A percentile compares a stretch with the other conserved stretches of the same genome.
phyloP scores from a whole-genome alignment of 2,113 vertebrate species.

The Tylochromis polylepis region DNA sequence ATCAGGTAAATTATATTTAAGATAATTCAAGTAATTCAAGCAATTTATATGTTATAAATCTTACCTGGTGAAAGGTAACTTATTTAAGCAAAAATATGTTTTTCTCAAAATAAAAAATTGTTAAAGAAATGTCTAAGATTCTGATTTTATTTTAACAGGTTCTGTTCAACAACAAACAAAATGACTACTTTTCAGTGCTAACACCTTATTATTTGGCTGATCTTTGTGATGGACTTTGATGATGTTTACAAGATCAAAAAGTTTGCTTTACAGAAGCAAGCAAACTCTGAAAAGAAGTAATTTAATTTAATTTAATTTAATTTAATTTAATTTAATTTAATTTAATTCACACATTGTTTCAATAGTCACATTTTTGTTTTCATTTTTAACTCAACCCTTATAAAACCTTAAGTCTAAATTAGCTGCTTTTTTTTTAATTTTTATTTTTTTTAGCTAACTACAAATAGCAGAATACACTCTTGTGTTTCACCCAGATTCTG shows the following conservation, averaged over 20 bases:
- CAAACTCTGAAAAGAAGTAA: not conserved
- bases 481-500: too few species aligned
- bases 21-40: not conserved
- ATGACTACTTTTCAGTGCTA: not conserved
- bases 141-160: not conserved
- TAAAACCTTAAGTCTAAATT: not conserved
- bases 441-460: too few species aligned
- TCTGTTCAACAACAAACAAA: not conserved
- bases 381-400: not conserved
- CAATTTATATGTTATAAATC: not conserved
- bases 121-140: not conserved
- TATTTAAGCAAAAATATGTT: not conserved
- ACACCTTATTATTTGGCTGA: not conserved
- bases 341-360: not conserved
- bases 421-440: not conserved
- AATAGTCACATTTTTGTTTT: not conserved
- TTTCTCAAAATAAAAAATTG: not conserved
- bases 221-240: not conserved
- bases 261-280: not conserved
- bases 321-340: not conserved
- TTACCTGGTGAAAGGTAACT: accelerated
- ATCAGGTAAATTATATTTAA: not conserved
- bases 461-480: not conserved
- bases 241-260: not conserved
- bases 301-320: not conserved